phyloP scores from a whole-genome alignment of 2,113 vertebrate species.

The Toxotes jaculatrix region DNA sequence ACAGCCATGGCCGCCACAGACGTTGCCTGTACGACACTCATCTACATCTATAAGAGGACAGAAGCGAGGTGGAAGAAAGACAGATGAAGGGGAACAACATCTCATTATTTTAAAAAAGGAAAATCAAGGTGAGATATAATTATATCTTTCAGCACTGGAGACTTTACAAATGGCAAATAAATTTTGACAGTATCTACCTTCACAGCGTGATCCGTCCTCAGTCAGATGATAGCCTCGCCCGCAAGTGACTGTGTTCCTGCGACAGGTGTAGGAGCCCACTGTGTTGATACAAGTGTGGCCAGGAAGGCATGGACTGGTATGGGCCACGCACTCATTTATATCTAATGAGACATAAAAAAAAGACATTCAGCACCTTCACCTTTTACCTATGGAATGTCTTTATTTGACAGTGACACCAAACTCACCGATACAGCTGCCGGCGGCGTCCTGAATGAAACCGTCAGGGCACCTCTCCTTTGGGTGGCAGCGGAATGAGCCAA shows the following conservation, averaged over 20 bases:
- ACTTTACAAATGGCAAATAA: not conserved
- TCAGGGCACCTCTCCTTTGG: constrained; percentile 86
- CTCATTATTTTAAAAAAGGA: not conserved
- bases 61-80: not conserved
- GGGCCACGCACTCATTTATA: constrained; percentile 91
- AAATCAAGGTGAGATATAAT: no score
- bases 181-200: constrained; percentile 80
- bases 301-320: constrained; percentile 81
- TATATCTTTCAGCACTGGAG: not conserved
- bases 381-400: not conserved
- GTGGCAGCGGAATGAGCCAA: constrained; percentile 92
- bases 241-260: constrained; percentile 87
- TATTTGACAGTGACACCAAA: not conserved
- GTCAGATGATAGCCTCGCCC: constrained; percentile 91
- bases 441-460: constrained; percentile 91
- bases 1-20: constrained; percentile 88
- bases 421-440: constrained; percentile 95
- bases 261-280: constrained; percentile 90
- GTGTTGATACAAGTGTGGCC: constrained; percentile 91
- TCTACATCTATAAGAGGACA: constrained; percentile 86
- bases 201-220: constrained; percentile 88
- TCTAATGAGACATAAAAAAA: constrained; percentile 76
- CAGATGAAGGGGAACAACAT: not conserved
- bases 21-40: constrained; percentile 87
- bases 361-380: not conserved